Percentiles rank a stretch among this genome's conserved stretches.
These are phyloP conservation scores for Synergus umbraculus DNA, from an alignment of 2,888 invertebrate species.

Conservation along the genomic window DNA sequence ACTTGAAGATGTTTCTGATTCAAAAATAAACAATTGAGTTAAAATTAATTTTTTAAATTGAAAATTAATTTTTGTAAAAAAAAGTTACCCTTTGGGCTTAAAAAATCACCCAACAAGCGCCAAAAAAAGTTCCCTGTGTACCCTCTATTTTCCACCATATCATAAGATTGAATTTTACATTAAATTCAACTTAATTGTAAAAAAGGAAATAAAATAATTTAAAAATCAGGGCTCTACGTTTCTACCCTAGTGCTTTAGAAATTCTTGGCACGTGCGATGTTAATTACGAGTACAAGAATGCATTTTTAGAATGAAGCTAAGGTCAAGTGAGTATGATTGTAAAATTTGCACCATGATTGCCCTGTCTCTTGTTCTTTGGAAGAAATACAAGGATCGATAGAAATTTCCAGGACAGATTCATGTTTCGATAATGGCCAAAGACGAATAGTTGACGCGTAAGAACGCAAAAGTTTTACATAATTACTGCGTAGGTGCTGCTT, in stretches of 20 bases:
- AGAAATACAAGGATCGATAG: neutral
- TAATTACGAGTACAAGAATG: neutral
- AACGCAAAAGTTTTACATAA: neutral
- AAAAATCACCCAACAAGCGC: no score
- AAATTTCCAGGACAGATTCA: neutral
- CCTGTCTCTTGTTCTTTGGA: constrained; percentile 12
- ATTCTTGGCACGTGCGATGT: neutral
- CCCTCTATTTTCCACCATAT: no score
- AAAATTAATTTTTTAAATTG: no score
- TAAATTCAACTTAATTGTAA: no score
- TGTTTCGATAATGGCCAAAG: neutral
- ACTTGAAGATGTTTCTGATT: no score
- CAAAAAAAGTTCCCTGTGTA: no score
- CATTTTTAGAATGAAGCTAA: neutral
- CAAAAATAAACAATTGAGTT: no score
- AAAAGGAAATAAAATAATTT: neutral
- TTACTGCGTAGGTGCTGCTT: constrained; percentile 29
- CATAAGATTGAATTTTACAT: no score
- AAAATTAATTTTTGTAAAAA: no score
- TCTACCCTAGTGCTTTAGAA: constrained; percentile 5
- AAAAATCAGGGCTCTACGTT: neutral
- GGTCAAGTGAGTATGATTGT: neutral
- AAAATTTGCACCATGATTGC: neutral
- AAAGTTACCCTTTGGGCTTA: no score
- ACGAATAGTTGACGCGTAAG: neutral